Conservation (phyloP, 2,888 invertebrate species). For the Galeopsomyia nigrocyanea region DNA sequence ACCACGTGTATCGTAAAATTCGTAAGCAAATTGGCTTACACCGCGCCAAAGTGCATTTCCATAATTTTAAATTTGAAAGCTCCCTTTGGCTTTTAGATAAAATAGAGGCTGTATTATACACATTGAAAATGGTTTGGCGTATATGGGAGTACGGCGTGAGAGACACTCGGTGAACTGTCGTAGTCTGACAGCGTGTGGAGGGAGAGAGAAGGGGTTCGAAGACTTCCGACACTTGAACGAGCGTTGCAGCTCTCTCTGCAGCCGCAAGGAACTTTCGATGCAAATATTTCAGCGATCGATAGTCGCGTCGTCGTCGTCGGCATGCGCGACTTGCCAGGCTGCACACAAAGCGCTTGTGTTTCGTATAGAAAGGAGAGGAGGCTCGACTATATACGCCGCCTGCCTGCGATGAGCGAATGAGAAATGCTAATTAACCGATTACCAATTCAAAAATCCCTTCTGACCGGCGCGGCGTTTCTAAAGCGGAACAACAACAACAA, state of each 20-base stretch:
- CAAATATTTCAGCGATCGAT: conserved; percentile 58
- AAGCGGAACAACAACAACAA: too few species aligned
- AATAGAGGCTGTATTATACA: too few species aligned
- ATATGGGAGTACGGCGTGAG: too few species aligned
- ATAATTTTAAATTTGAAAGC: too few species aligned
- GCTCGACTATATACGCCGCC: not conserved
- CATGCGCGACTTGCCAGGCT: not conserved
- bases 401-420: conserved; percentile 28
- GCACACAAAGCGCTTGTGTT: conserved; percentile 35
- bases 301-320: conserved; percentile 42
- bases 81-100: too few species aligned
- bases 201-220: not conserved
- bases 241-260: not conserved
- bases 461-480: not conserved
- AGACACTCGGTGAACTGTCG: too few species aligned
- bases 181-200: too few species aligned
- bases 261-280: conserved; percentile 53
- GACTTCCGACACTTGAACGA: conserved; percentile 1
- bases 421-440: conserved; percentile 50
- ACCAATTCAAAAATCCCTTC: conserved; percentile 54
- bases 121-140: too few species aligned
- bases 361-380: not conserved
- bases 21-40: too few species aligned
- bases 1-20: too few species aligned
- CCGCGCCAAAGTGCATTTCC: too few species aligned